Base-by-base conservation (phyloP, 2,113 vertebrate genomes). In the Cygnus atratus region DNA sequence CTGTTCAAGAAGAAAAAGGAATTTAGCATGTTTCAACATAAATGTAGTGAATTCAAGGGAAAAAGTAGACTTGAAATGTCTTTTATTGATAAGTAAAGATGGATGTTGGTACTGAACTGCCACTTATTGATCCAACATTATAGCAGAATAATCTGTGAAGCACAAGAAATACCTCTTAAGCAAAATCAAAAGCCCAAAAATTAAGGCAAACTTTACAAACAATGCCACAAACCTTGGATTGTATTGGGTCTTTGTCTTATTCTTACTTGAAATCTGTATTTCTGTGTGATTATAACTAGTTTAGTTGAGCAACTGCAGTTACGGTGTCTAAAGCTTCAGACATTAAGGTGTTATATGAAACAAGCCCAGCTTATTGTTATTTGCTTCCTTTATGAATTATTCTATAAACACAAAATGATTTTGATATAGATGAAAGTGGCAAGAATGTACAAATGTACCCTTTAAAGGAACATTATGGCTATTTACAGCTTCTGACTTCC, bases 1-100 rank as follows among this genome's bases (percentile, higher is more conserved):
- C 99, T 99, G 73, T 59, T 94, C 46, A 59, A 59, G 87, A 86
- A 68, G 5, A 58, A 91, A 35, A n/a, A 18, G 55, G 26, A 63
- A 21, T 73, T 75, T 20, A 54, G 52, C 65, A 4, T 19, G 48
- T 15, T 75, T 61, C 13, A 87, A 48, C 35, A 55, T 52, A 7
- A 5, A 48, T 72, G 14, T 24, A 41, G 35, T 16, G 10, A 72
- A 72, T 20, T 46, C 1, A 1, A 28, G 24, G 13, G 16, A 8
- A 24, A 26, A 75, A 67, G 26, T 1, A 66, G 17, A 35, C 17
- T 29, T 68, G 41, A 39, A 35, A 15, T 54, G 35, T 46, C 57
- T 81, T 84, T 52, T 35, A 58, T 19, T 46, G 33, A 4, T 12
- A 79, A 73, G 14, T 29, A 74, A 24, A 43, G 35, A 26, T 13